Evolutionary conservation across 2,888 invertebrate species (phyloP).

Genomic region (Tetranychus piercei): DNA sequence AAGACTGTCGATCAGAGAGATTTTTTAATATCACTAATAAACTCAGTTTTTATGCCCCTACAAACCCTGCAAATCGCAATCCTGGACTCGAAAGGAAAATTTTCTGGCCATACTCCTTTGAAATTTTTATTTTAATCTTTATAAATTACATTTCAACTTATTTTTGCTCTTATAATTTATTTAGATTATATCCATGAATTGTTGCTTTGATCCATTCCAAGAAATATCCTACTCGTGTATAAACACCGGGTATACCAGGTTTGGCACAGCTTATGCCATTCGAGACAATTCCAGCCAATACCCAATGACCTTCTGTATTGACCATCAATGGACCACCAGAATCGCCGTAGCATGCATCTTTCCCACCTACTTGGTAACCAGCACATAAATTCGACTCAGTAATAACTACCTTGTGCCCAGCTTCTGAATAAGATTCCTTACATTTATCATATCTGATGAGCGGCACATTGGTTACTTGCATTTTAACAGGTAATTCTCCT

Average conservation of each 20-base stretch:
- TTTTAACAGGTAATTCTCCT: conserved; percentile 22
- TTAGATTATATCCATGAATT: no score
- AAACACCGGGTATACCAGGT: neutral
- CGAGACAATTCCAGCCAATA: conserved; percentile 71
- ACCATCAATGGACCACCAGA: conserved; percentile 73
- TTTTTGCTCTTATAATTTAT: no score
- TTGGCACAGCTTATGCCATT: conserved; percentile 67
- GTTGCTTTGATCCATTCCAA: neutral
- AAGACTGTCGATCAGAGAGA: no score
- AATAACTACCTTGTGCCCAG: conserved; percentile 66
- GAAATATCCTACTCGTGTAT: neutral
- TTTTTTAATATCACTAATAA: no score
- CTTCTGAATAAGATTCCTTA: conserved; percentile 78
- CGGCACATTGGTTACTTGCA: conserved; percentile 74
- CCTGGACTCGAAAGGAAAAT: no score
- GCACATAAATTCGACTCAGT: conserved; percentile 71
- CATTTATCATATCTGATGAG: conserved; percentile 75
- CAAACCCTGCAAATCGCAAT: no score
- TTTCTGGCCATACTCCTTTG: no score
- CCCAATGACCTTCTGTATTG: conserved; percentile 56
- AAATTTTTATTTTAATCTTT: no score
- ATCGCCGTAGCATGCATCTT: conserved; percentile 87
- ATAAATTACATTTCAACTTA: no score
- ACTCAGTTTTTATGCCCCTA: no score
- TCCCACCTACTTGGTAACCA: conserved; percentile 74